Percentiles rank a stretch among this genome's conserved stretches.
Evolutionary conservation across 2,888 invertebrate species (phyloP).

Genomic region (Synanthedon formicaeformis): DNA sequence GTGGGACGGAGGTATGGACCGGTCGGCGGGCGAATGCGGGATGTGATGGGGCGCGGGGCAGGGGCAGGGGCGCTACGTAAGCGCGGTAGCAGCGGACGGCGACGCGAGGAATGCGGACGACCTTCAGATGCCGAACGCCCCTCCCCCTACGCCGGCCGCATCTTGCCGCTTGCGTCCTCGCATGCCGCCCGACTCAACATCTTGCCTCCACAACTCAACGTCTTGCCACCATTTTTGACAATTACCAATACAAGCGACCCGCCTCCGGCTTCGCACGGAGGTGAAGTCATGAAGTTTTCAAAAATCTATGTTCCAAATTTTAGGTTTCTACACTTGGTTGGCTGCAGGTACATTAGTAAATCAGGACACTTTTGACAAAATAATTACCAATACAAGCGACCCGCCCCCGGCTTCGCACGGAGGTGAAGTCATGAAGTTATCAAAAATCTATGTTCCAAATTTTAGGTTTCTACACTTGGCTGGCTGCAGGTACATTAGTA

Average conservation of each 20-base stretch:
- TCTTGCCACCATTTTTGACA: slow-evolving; percentile 62
- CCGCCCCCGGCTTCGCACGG: too few species aligned
- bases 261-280: too few species aligned
- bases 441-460: too few species aligned
- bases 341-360: too few species aligned
- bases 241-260: slow-evolving; percentile 31
- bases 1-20: slow-evolving; percentile 42
- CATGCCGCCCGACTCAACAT: slow-evolving; percentile 65
- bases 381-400: slow-evolving; percentile 34
- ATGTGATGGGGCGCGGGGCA: slow-evolving; percentile 17
- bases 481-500: too few species aligned
- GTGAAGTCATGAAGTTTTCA: too few species aligned
- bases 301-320: too few species aligned
- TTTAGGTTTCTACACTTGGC: too few species aligned
- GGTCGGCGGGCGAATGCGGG: slow-evolving; percentile 33
- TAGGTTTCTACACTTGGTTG: too few species aligned
- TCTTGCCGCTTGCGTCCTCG: slow-evolving; percentile 70
- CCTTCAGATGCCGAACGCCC: slow-evolving; percentile 69
- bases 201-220: slow-evolving; percentile 62
- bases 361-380: slow-evolving; percentile 38
- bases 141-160: slow-evolving; percentile 63
- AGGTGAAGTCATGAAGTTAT: too few species aligned
- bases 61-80: slow-evolving; percentile 59
- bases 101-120: slow-evolving; percentile 70
- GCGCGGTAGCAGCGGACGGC: slow-evolving; percentile 70